Percentiles rank a stretch among this genome's conserved stretches.
phyloP scores from a whole-genome alignment of 2,113 vertebrate species.

The Rana temporaria region DNA sequence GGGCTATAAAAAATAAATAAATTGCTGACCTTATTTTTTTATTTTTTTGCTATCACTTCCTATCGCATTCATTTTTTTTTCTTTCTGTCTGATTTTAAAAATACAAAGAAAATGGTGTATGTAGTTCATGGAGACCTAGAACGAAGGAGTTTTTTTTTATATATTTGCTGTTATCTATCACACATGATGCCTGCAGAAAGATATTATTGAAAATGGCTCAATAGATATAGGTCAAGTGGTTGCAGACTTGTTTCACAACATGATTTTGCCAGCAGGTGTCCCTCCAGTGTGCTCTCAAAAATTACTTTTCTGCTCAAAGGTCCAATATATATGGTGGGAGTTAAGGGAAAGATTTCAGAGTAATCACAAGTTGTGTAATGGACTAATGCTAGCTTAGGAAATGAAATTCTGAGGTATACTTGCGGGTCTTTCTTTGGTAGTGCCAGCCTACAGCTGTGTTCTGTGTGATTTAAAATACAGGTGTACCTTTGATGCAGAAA shows the following conservation, averaged over 20 bases:
- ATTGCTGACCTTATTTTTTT: no score
- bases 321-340: constrained; percentile 6
- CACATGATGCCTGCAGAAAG: neutral
- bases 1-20: no score
- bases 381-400: neutral
- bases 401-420: neutral
- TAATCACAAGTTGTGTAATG: constrained; percentile 14
- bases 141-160: neutral
- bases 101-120: neutral
- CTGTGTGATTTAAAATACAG: neutral
- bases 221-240: constrained; percentile 31
- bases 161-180: neutral
- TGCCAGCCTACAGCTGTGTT: neutral
- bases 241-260: constrained; percentile 8
- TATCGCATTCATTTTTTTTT: no score
- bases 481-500: neutral
- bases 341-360: neutral
- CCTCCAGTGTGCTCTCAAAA: neutral
- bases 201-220: constrained; percentile 24
- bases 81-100: no score
- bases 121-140: neutral
- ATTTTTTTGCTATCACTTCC: no score
- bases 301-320: neutral
- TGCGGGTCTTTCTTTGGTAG: neutral
- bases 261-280: constrained; percentile 26